Evolutionary conservation across 2,113 vertebrate species (phyloP).

Genomic region (Phrynocephalus versicolor): DNA sequence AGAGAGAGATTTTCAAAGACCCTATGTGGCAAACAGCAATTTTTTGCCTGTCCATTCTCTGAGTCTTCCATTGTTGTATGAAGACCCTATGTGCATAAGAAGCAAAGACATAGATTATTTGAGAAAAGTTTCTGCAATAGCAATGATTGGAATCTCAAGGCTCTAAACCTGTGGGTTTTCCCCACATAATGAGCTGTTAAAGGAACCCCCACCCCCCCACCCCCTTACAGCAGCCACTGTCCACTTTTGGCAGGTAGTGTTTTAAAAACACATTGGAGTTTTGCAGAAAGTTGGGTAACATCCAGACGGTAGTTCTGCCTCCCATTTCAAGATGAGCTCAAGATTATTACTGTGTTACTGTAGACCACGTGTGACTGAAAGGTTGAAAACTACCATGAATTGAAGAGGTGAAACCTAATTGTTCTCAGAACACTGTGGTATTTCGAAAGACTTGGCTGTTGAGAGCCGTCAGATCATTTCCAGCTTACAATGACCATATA

Average conservation of each 20-base stretch:
- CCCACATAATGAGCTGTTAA: not conserved
- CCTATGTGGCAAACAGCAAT: not conserved
- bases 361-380: no score
- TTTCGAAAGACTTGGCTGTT: no score
- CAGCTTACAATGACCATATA: no score
- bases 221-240: not conserved
- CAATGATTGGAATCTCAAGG: not conserved
- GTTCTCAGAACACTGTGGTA: not conserved
- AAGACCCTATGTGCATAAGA: not conserved
- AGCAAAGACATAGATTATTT: not conserved
- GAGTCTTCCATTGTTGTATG: not conserved
- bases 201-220: not conserved
- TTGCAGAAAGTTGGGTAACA: not conserved
- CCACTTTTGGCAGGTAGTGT: not conserved
- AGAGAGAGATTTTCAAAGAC: not conserved
- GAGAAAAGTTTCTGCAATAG: not conserved
- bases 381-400: not conserved
- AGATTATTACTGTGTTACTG: no score
- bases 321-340: not conserved
- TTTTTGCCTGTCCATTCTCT: not conserved
- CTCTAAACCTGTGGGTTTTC: not conserved
- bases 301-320: not conserved
- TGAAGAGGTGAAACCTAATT: not conserved
- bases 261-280: not conserved
- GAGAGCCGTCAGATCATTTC: no score